Evolutionary conservation across 2,797 vertebrate genomes (phyloP), one percentile per base, ranked within the genome.

Genomic region (Poeciliopsis gracilis): DNA sequence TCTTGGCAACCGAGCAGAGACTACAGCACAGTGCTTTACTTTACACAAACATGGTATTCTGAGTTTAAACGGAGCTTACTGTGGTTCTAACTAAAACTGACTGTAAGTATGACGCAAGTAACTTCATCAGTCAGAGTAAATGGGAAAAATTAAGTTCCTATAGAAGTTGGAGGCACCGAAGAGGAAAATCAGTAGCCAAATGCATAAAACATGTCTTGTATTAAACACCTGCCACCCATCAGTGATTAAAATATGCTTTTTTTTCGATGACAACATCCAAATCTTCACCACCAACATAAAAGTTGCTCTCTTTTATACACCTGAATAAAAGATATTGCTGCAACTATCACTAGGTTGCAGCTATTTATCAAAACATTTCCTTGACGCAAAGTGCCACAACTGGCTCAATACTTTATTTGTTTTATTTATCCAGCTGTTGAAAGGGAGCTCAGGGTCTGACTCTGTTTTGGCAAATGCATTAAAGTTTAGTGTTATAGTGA

Each of bases 1-100:
- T 67, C 20, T 59, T 86, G 78, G 84, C 79, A 81, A 78, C 23
- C 30, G 55, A 61, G 73, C 79, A 87, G 75, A 86, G 20, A 84
- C 75, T 33, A 38, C 30, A 74, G 59, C 67, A 38, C 1, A 30
- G 46, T 43, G 76, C 55, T 79, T 87, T n/a, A 13, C 33, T 46
- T 80, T 46, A 78, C 46, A 79, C 77, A 71, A 55, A 77, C 57
- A 71, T 74, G 57, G 20, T 71, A 71, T 72, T 84, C 20, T 61
- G 71, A 75, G 78, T 82, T 73, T 73, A 66, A 78, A 79, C 61
- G 53, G 46, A 41, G 61, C 12, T 13, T 63, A 75, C 18, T 41
- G 36, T 67, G 76, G 77, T 43, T 47, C 28, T 25, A 33, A 61
- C 53, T 72, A 43, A 28, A 72, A 38, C 45, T 6, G 23, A 47